These are phyloP conservation scores for Merluccius polli DNA, from an alignment of 2,797 vertebrate species.

Conservation along the genomic window DNA sequence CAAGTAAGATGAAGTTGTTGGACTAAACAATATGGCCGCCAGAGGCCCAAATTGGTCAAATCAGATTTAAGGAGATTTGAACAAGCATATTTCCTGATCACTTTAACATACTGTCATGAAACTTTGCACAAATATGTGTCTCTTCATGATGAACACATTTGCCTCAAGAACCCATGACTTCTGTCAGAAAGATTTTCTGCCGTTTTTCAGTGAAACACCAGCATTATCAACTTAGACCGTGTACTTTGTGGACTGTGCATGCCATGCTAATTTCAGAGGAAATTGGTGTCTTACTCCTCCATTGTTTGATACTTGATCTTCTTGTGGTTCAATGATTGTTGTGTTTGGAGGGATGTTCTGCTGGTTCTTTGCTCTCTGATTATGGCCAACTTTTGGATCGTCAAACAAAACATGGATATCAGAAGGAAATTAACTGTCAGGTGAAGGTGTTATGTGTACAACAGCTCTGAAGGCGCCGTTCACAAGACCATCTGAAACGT, in stretches of 20 bases:
- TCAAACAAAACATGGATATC: conserved; percentile 24
- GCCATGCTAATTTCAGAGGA: neutral
- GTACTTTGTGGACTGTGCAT: neutral
- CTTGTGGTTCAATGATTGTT: conserved; percentile 12
- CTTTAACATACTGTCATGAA: no score
- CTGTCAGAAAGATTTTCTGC: no score
- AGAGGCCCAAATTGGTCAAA: no score
- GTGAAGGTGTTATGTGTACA: conserved; percentile 4
- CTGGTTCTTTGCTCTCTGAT: conserved; percentile 3
- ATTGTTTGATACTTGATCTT: conserved; percentile 7
- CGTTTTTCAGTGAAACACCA: no score
- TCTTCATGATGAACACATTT: no score
- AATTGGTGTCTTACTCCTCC: conserved; percentile 8
- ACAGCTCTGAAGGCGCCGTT: conserved; percentile 23
- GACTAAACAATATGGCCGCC: no score
- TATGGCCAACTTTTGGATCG: conserved; percentile 10
- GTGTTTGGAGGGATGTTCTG: neutral
- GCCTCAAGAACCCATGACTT: no score
- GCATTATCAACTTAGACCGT: conserved; percentile 10
- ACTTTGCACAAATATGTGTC: no score
- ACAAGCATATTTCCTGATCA: no score
- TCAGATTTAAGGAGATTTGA: no score
- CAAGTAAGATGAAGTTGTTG: no score
- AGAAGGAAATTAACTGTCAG: neutral
- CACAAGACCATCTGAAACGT: conserved; percentile 25